A percentile compares a stretch with the other conserved stretches of the same genome.
These are phyloP conservation scores for Muscicapa adusta DNA, from an alignment of 2,113 vertebrate genomes.

Conservation along the genomic window DNA sequence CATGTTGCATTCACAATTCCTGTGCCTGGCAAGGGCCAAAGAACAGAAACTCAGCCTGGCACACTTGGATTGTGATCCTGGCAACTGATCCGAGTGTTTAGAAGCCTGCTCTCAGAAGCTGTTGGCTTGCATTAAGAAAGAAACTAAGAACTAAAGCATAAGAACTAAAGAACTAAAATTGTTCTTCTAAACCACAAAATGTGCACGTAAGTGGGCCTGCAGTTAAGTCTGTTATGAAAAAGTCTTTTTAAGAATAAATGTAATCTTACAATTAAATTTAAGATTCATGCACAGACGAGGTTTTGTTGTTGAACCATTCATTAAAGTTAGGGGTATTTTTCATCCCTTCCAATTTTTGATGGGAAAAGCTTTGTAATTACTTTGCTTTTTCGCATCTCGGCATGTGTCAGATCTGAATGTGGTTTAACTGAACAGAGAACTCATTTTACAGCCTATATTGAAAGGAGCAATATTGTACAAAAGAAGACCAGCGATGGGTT, in stretches of 20 bases:
- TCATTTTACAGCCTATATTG: not conserved
- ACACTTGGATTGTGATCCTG: not conserved
- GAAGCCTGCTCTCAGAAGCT: not conserved
- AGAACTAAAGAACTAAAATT: not conserved
- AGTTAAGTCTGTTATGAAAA: not conserved
- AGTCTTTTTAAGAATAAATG: not conserved
- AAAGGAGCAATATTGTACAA: not conserved
- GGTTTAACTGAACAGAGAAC: not conserved
- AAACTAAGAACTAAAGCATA: not conserved
- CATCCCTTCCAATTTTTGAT: not conserved
- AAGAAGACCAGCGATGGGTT: not conserved
- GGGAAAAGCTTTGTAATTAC: not conserved
- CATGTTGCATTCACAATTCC: not conserved
- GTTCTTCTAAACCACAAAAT: slow-evolving; percentile 5
- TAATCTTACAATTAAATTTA: not conserved
- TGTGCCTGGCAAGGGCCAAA: not conserved
- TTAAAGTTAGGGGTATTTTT: not conserved
- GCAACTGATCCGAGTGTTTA: not conserved
- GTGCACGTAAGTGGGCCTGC: not conserved
- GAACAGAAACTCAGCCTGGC: not conserved
- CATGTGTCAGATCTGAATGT: not conserved
- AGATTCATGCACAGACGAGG: not conserved
- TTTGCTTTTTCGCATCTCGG: not conserved
- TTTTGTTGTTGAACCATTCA: not conserved
- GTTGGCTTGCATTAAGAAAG: not conserved